Evolutionary conservation across 2,797 vertebrate genomes (phyloP).

Genomic region (Meriones psammophilus): DNA sequence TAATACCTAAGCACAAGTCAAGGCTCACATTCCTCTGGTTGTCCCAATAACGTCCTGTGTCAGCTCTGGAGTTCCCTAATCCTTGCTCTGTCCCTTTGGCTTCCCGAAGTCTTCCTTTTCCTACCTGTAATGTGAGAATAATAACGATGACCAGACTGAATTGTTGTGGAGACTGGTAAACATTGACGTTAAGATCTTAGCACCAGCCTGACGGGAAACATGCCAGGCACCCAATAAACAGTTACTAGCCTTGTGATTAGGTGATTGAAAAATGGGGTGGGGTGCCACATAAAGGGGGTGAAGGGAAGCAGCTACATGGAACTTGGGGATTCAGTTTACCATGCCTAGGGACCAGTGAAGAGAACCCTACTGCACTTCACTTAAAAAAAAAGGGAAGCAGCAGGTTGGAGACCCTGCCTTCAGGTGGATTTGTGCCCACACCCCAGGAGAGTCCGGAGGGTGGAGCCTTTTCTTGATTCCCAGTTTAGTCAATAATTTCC

Average conservation of each 20-base stretch:
- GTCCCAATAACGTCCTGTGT: not conserved
- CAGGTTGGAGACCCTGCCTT: accelerated
- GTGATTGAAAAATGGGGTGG: not conserved
- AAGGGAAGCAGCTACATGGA: not conserved
- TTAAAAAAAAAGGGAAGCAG: not conserved
- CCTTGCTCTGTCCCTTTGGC: not conserved
- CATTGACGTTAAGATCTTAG: not conserved
- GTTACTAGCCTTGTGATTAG: not conserved
- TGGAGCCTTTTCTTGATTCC: not conserved
- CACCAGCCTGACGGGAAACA: not conserved
- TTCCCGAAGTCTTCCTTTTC: not conserved
- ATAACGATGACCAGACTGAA: not conserved
- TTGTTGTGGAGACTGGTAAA: not conserved
- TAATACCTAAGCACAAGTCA: not conserved
- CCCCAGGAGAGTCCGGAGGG: not conserved
- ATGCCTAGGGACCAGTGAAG: not conserved
- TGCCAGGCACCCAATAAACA: not conserved
- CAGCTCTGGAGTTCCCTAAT: not conserved
- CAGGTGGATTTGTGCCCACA: accelerated
- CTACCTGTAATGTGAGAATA: not conserved
- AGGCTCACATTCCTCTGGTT: not conserved
- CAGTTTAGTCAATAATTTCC: not conserved
- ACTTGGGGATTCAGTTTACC: accelerated
- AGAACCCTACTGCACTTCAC: not conserved
- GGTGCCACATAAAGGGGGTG: not conserved